A percentile compares a stretch with the other conserved stretches of the same genome.
phyloP scores from a whole-genome alignment of 2,797 vertebrate genomes.

The Hippopotamyrus pictus region DNA sequence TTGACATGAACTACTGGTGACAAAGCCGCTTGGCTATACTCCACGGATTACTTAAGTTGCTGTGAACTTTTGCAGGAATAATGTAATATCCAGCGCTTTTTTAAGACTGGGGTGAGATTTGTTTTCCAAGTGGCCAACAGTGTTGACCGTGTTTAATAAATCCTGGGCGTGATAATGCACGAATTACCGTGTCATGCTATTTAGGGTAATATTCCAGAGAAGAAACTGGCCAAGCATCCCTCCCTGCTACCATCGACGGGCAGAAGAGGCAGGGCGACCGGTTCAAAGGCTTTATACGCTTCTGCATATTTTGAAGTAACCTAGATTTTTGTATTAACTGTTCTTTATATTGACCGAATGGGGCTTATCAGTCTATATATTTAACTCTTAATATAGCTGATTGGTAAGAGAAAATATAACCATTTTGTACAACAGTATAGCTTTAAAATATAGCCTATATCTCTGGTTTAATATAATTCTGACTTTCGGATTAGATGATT shows the following conservation, averaged over 20 bases:
- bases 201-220: conserved; percentile 5
- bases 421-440: neutral
- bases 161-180: neutral
- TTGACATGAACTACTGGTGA: conserved; percentile 34
- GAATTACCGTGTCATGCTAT: conserved; percentile 1
- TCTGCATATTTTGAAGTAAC: conserved; percentile 15
- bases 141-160: neutral
- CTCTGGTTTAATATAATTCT: neutral
- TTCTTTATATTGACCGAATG: conserved; percentile 11
- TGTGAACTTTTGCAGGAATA: conserved; percentile 27
- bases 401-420: conserved; percentile 15
- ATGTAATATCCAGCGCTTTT: conserved; percentile 1
- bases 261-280: conserved; percentile 30
- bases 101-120: neutral
- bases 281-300: conserved; percentile 28
- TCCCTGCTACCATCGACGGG: conserved; percentile 9
- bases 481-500: neutral
- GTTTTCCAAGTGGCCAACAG: neutral
- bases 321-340: conserved; percentile 24
- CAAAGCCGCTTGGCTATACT: neutral
- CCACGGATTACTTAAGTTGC: conserved; percentile 45
- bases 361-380: conserved; percentile 16
- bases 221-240: neutral
- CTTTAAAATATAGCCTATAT: neutral
- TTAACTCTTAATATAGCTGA: conserved; percentile 11